Evolutionary conservation across 2,113 vertebrate species (phyloP), one percentile per base, ranked within the genome.

Genomic region (Nibea albiflora): DNA sequence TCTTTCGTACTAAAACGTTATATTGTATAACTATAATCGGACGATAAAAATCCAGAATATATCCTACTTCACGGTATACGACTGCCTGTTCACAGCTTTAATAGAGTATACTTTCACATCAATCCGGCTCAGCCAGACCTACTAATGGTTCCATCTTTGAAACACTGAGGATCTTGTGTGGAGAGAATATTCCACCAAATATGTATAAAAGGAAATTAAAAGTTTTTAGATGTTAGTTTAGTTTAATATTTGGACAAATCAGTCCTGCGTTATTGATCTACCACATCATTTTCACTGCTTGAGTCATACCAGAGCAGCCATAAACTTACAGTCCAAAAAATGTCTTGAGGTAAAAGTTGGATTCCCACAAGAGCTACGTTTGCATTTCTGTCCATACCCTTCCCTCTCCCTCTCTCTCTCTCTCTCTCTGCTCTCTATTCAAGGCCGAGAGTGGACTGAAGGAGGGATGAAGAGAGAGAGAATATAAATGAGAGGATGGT

Each of bases 401-500:
- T 0, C 42, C 31, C 26, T 54, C 42, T 53, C 52, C 85, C 35
- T 35, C 71, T 64, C 67, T 72, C 60, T 42, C 50, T 0, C 42
- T 44, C 26, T 56, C 42, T 54, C 53, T 87, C 39, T 39, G 42
- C 71, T 64, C 67, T 72, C 60, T 42, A 14, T 57, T 77, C 44
- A n/a, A 74, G 52, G 49, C 67, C 54, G 49, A 26, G 28, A 65
- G 54, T 5, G 28, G 72, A 52, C 39, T 46, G 73, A 75, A n/a
- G 58, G 71, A 71, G 7, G 72, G n/a, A 58, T n/a, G 66, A 61
- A 56, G 74, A 63, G 28, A 69, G n/a, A 24, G 15, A 50, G 67
- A 79, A 78, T 66, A 73, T 62, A 77, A 82, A 87, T 1, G 53
- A 86, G 64, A 14, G 16, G 24, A 8, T 58, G 72, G 47, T 90